Evolutionary conservation across 37 sponge, comb jelly and placozoan genomes (phyloP), one percentile per base, ranked within the genome.

Genomic region (Bolinopsis microptera): DNA sequence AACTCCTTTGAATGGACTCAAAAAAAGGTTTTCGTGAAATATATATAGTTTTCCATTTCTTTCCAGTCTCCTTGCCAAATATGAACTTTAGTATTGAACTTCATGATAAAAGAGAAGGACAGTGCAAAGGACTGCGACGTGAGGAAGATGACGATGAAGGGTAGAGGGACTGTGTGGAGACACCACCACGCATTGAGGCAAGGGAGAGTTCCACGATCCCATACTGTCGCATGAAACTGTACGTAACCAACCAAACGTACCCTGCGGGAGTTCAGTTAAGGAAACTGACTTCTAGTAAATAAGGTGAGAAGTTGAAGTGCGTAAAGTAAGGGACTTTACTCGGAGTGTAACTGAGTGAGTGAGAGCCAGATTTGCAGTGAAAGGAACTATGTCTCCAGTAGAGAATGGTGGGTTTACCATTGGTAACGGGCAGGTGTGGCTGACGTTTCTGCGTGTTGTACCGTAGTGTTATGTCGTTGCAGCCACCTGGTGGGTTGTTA

Each of bases 121-220:
- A 48, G 9, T 48, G 13, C 9, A 48, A n/a, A 48, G 61, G 61
- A 48, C 13, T 18, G 61, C 61, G 5, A 13, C 61, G 61, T 48
- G 61, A 48, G 61, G 61, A 48, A 48, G 61, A 48, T 48, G 13
- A 18, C 5, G 61, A 18, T 48, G 61, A 18, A 48, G 61, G 13
- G 61, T 48, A 48, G 61, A 48, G 5, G 13, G 61, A 48, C 13
- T 18, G 9, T 48, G 61, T 18, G 61, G 61, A 48, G 75, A 72
- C 5, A 72, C 75, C n/a, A 72, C 75, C 22, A 72, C 75, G 18
- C 75, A 72, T 72, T 72, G 75, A n/a, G 75, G 75, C n/a, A 72
- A 5, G 26, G 26, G 26, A 28, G 75, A 72, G 75, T 72, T 72
- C 75, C 75, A 72, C 31, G 26, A 30, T 72, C 75, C 75, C 75